These are phyloP conservation scores for Oxyura jamaicensis DNA, from an alignment of 2,113 vertebrate species.

Conservation along the genomic window DNA sequence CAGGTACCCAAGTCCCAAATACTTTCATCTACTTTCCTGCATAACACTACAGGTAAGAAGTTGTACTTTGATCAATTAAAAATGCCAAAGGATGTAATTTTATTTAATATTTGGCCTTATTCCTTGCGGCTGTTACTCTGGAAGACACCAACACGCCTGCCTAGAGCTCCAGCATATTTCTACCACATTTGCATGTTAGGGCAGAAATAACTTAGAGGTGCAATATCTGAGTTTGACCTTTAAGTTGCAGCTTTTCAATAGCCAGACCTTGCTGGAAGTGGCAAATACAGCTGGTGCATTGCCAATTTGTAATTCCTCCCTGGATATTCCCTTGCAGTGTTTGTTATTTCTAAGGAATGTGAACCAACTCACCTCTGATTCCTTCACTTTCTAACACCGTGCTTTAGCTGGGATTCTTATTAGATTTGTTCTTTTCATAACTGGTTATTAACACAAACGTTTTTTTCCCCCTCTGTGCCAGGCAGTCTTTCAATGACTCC, in stretches of 20 bases:
- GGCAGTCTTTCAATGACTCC: background rate
- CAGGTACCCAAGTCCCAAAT: background rate
- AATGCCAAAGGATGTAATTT: background rate
- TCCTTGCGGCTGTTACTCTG: rapidly evolving
- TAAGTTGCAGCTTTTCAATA: slow-evolving; percentile 1
- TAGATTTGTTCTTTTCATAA: background rate
- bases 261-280: background rate
- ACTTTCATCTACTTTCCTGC: background rate
- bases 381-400: background rate
- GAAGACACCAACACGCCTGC: background rate
- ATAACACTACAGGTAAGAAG: background rate
- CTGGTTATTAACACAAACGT: background rate
- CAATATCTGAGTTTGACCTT: background rate
- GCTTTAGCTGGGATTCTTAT: background rate
- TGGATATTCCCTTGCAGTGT: background rate
- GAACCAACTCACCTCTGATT: background rate
- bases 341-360: background rate
- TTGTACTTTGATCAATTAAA: background rate
- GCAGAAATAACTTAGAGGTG: background rate
- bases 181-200: rapidly evolving
- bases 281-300: background rate
- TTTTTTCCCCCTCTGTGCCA: background rate
- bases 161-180: background rate
- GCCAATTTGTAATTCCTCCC: background rate
- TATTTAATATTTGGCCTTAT: background rate